These are phyloP conservation scores for Zaprionus gabonicus DNA, from an alignment of 1,140 invertebrate genomes.

Conservation along the genomic window DNA sequence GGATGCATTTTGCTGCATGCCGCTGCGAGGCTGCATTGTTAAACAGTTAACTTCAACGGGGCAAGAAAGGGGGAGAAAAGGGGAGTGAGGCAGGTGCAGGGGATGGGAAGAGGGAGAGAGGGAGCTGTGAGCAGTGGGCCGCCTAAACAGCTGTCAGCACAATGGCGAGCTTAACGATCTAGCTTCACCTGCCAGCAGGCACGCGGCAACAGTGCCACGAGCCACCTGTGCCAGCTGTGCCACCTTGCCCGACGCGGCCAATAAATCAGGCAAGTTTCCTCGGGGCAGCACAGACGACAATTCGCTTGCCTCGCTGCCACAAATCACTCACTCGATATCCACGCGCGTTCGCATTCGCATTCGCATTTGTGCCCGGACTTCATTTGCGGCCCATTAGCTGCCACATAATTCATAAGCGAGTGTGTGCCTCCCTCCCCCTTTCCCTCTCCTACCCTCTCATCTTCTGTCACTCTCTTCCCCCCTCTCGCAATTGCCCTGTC, in stretches of 20 bases:
- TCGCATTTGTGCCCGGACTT: conserved; percentile 35
- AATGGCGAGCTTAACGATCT: conserved; percentile 13
- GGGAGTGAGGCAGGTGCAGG: neutral
- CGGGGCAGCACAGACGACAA: conserved; percentile 7
- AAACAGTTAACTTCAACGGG: conserved; percentile 24
- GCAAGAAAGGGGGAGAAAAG: neutral
- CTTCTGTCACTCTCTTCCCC: neutral
- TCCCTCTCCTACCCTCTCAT: neutral
- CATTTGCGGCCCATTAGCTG: conserved; percentile 61
- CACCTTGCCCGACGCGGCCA: neutral
- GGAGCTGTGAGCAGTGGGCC: neutral
- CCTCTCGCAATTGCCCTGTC: neutral
- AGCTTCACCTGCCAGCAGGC: conserved; percentile 1
- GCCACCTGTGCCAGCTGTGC: neutral
- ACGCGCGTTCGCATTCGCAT: conserved; percentile 10
- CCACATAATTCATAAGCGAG: conserved; percentile 52
- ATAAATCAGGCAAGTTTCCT: conserved; percentile 47
- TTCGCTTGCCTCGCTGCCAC: conserved; percentile 6
- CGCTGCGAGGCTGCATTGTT: conserved; percentile 29
- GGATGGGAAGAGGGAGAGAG: neutral
- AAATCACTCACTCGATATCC: conserved; percentile 34
- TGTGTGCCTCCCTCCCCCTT: neutral
- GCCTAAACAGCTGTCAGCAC: conserved; percentile 28
- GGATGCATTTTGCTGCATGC: conserved; percentile 59
- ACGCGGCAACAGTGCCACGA: neutral